Percentiles rank a stretch among this genome's conserved stretches.
Evolutionary conservation across 2,113 vertebrate genomes (phyloP).

Genomic region (Bos indicus): DNA sequence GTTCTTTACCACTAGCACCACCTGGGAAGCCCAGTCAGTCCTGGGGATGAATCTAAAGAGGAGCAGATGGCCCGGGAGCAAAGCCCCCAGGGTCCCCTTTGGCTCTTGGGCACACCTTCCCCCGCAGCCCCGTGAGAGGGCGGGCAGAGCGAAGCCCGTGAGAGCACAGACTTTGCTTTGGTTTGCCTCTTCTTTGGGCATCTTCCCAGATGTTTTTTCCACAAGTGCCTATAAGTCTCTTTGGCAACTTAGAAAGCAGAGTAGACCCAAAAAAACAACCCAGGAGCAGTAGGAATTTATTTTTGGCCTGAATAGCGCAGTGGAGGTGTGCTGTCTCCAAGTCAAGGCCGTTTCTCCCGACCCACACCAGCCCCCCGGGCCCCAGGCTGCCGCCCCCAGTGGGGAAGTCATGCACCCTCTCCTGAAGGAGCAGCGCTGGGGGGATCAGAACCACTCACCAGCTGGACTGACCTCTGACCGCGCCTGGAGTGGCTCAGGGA

Average conservation of each 20-base stretch:
- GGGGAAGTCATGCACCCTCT: accelerated
- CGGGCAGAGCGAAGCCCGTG: neutral
- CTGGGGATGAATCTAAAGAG: neutral
- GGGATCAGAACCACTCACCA: neutral
- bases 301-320: neutral
- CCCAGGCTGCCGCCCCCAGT: neutral
- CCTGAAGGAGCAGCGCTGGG: neutral
- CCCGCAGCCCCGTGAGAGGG: accelerated
- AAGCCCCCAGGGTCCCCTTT: too few species aligned
- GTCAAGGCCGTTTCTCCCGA: neutral
- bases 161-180: neutral
- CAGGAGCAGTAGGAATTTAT: neutral
- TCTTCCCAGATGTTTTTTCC: neutral
- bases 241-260: neutral
- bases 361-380: neutral
- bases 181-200: neutral
- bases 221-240: neutral
- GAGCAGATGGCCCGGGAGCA: accelerated
- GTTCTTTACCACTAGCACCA: too few species aligned
- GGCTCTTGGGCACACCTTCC: neutral
- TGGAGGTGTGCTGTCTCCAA: neutral
- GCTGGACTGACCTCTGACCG: neutral
- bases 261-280: neutral
- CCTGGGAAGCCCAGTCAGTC: neutral
- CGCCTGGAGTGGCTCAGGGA: accelerated